Conservation (phyloP, 2,113 vertebrate genomes). For the Promerops cafer region DNA sequence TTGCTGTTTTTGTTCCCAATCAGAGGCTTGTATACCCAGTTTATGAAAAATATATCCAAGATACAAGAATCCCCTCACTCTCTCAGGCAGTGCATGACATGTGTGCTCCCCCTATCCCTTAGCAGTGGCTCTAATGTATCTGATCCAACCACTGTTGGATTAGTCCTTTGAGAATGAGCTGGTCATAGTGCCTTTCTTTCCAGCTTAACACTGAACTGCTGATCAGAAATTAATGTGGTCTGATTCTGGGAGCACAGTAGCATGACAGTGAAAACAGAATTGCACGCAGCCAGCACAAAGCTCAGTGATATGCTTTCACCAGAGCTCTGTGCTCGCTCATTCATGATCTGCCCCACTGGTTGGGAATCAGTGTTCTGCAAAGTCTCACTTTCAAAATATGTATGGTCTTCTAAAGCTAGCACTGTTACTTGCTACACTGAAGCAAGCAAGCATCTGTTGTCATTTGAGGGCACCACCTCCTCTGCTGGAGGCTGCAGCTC, state of each 20-base stretch:
- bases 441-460: neutral
- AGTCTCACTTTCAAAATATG: neutral
- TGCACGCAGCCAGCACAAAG: neutral
- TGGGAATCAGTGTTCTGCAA: neutral
- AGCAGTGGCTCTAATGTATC: neutral
- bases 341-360: neutral
- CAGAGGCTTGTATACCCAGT: neutral
- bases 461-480: neutral
- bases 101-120: neutral
- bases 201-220: slow-evolving; percentile 44
- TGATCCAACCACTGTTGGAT: slow-evolving; percentile 6
- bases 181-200: neutral
- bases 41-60: neutral
- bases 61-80: neutral
- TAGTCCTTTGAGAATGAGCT: slow-evolving; percentile 15
- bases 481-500: neutral
- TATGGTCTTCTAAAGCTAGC: neutral
- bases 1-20: neutral
- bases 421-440: neutral
- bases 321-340: neutral
- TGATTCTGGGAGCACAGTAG: slow-evolving; percentile 11
- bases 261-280: neutral
- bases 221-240: slow-evolving; percentile 48
- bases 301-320: neutral
- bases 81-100: neutral